Conservation (phyloP, 1,140 invertebrate species). For the Drosophila tani region DNA sequence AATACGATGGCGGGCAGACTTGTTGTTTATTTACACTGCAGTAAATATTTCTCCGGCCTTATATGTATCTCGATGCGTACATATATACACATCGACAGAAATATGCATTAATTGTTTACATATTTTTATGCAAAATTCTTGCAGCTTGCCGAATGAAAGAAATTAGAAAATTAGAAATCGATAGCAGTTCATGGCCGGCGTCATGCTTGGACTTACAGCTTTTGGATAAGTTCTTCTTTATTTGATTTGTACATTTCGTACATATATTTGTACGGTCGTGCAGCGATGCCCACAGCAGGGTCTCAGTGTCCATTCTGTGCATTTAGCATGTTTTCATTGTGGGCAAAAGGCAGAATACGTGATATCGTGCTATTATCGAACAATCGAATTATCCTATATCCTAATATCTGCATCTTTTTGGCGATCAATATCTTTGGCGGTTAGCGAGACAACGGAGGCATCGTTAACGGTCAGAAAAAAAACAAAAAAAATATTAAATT, state of each 20-base stretch:
- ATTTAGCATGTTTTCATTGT: no score
- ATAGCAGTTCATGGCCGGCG: neutral
- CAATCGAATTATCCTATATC: no score
- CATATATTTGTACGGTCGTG: no score
- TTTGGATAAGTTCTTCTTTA: no score
- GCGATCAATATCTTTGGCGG: neutral
- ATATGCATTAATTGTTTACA: slow-evolving; percentile 31
- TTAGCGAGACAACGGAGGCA: slow-evolving; percentile 1
- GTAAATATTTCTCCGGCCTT: slow-evolving; percentile 34
- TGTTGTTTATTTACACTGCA: slow-evolving; percentile 51
- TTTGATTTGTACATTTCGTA: no score
- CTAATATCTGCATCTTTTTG: no score
- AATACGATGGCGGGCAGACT: slow-evolving; percentile 16
- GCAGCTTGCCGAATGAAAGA: neutral
- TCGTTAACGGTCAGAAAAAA: slow-evolving; percentile 11
- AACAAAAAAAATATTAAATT: slow-evolving; percentile 3
- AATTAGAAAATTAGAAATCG: neutral
- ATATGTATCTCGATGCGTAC: slow-evolving; percentile 10
- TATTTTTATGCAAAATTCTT: slow-evolving; percentile 31
- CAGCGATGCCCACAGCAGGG: no score
- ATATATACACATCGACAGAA: slow-evolving; percentile 9
- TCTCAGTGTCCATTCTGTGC: no score
- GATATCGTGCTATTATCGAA: no score
- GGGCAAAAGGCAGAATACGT: no score
- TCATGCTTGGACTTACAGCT: no score